A percentile compares a stretch with the other conserved stretches of the same genome.
phyloP scores from a whole-genome alignment of 2,888 invertebrate species.

The Lacanobia wlatinum region DNA sequence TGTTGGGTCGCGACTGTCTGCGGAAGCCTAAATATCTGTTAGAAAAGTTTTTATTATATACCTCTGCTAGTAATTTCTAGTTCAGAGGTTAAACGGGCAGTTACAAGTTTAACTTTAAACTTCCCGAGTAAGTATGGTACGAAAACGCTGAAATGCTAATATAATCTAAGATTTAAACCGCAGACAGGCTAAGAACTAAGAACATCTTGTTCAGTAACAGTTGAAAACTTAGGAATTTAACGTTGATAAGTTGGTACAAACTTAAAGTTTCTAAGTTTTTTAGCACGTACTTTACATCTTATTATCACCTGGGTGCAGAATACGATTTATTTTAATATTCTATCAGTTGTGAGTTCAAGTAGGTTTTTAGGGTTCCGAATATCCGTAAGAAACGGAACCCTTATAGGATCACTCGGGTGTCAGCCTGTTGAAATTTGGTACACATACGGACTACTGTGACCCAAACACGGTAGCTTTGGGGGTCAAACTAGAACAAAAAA shows the following conservation, averaged over 20 bases:
- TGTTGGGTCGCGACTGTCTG: not conserved
- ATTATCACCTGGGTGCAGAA: not conserved
- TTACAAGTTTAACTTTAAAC: conserved; percentile 6
- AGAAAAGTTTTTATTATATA: not conserved
- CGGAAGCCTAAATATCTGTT: not conserved
- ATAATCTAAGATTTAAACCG: conserved; percentile 35
- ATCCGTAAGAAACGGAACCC: too few species aligned
- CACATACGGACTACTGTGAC: too few species aligned
- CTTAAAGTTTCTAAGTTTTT: conserved; percentile 13
- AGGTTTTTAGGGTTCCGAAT: too few species aligned
- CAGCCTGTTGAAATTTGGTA: too few species aligned
- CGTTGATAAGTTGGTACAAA: not conserved
- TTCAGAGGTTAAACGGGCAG: not conserved
- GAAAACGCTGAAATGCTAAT: conserved; percentile 36
- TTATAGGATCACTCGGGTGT: too few species aligned
- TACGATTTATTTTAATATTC: not conserved
- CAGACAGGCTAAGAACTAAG: conserved; percentile 15
- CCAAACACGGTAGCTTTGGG: too few species aligned
- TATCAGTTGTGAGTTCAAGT: not conserved
- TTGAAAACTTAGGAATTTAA: conserved; percentile 33
- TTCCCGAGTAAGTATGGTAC: conserved; percentile 8
- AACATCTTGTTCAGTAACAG: conserved; percentile 35
- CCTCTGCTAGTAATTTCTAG: not conserved
- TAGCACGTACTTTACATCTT: conserved; percentile 26
- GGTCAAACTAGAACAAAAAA: too few species aligned